Evolutionary conservation across 2,797 vertebrate genomes (phyloP).

Genomic region (Danio albolineatus): DNA sequence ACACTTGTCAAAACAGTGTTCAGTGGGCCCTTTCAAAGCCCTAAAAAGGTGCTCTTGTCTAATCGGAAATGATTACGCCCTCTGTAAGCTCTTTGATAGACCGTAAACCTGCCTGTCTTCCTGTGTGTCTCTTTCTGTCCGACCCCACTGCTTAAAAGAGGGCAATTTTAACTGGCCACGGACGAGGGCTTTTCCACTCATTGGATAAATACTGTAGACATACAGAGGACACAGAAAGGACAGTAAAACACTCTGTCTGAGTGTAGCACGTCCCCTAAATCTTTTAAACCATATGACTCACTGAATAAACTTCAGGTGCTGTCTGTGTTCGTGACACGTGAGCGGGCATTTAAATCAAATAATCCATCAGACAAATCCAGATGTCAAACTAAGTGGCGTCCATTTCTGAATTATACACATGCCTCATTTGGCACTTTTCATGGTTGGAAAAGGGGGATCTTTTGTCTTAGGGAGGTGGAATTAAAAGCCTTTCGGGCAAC

Average conservation of each 20-base stretch:
- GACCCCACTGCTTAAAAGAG: constrained; percentile 21
- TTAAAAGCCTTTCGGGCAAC: constrained; percentile 67
- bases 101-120: constrained; percentile 43
- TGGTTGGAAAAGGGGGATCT: constrained; percentile 55
- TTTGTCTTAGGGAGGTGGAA: constrained; percentile 68
- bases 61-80: constrained; percentile 73
- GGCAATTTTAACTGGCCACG: constrained; percentile 17
- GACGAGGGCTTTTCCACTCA: constrained; percentile 24
- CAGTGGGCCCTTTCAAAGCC: constrained; percentile 56
- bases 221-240: constrained; percentile 33
- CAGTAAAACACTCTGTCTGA: constrained; percentile 2
- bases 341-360: constrained; percentile 24
- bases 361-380: constrained; percentile 4
- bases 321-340: neutral
- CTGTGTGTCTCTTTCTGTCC: constrained; percentile 36
- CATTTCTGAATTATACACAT: constrained; percentile 31
- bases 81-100: constrained; percentile 62
- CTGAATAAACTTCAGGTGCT: constrained; percentile 10
- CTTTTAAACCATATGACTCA: constrained; percentile 32
- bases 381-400: neutral
- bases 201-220: constrained; percentile 33
- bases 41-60: constrained; percentile 53
- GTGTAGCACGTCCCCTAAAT: constrained; percentile 8
- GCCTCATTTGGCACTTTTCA: constrained; percentile 52
- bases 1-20: constrained; percentile 70